Evolutionary conservation across 1,140 invertebrate species (phyloP), one percentile per base, ranked within the genome.

Genomic region (Acyrthosiphon pisum): DNA sequence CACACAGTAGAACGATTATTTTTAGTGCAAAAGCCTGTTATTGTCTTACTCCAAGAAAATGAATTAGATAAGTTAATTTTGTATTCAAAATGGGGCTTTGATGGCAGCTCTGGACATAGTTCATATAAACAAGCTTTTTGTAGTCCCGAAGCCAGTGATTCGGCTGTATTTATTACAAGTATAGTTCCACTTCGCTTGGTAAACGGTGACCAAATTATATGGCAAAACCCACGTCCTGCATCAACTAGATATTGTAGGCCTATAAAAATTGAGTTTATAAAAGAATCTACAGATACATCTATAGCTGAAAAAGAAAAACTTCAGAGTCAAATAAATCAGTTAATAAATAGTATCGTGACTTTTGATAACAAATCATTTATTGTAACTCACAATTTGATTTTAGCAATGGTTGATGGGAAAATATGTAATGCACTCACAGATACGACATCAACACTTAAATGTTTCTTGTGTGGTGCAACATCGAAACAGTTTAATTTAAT

Each of bases 331-430:
- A 91, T 91, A 81, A 91, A n/a, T 81, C 30, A 26, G 7, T 86
- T 56, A 53, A 68, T 35, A 90, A 56, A 90, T 56, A 56, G 88
- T 53, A 60, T 6, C 30, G 88, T 60, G n/a, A 56, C 50, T 56
- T 53, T 53, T 90, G 20, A 90, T 22, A 90, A 90, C 6, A 90
- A 90, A 68, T 90, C 20, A 35, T 56, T 90, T 68, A 37, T 53
- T 90, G 48, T 56, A 90, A 56, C 89, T 37, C 26, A 46, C 41
- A 91, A 60, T 68, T 68, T 91, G 41, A 22, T 68, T 68, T 68
- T 81, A 37, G n/a, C 91, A 30, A 92, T 92, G 68, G 44, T 92
- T n/a, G 68, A 92, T 84, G 76, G 91, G 22, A 92, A 92, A 35
- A 46, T 92, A 37, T 92, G 91, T 48, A 92, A 92, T 81, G 37